Evolutionary conservation across 2,888 invertebrate genomes (phyloP), one percentile per base, ranked within the genome.

Genomic region (Girardia tigrina): DNA sequence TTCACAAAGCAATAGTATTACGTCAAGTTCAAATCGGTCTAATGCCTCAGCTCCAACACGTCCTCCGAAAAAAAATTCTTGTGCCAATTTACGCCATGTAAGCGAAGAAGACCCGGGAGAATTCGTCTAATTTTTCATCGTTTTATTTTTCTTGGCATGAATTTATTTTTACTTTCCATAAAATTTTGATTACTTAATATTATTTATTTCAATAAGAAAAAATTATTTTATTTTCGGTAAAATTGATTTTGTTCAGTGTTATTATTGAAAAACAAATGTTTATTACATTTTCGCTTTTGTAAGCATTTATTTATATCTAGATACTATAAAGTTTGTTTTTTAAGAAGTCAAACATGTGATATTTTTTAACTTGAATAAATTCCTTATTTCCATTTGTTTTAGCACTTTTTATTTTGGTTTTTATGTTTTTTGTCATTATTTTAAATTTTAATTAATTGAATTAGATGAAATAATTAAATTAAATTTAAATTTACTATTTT

Each of bases 71-170:
- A 56, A 56, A 56, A 56, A 6, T 8, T 56, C 56, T 8, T 56
- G 56, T 56, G 56, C 56, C 56, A 56, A 56, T 56, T 16, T 56
- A 2, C 56, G 23, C 23, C 56, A 56, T 56, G 56, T 56, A 8
- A 56, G 56, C n/a, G 56, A 56, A 56, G 56, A 56, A 16, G 56
- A 56, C 23, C 56, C 56, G 2, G 56, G 56, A 56, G 56, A 56
- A n/a, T 56, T 56, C n/a, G 56, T 56, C n/a, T 56, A 56, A 56
- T 2, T 6, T 4, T 56, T 56, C 23, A 20, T 6, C 23, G n/a
- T 12, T 56, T 56, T 4, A 16, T 20, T 56, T 56, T 56, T 20
- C 4, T 56, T 56, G n/a, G 56, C 56, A 56, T n/a, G 56, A 56
- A n/a, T 56, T 56, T 56, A 56, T 56, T 56, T 56, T 56, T 56